phyloP scores from a whole-genome alignment of 2,797 vertebrate genomes.

The Molossus alvarezi region DNA sequence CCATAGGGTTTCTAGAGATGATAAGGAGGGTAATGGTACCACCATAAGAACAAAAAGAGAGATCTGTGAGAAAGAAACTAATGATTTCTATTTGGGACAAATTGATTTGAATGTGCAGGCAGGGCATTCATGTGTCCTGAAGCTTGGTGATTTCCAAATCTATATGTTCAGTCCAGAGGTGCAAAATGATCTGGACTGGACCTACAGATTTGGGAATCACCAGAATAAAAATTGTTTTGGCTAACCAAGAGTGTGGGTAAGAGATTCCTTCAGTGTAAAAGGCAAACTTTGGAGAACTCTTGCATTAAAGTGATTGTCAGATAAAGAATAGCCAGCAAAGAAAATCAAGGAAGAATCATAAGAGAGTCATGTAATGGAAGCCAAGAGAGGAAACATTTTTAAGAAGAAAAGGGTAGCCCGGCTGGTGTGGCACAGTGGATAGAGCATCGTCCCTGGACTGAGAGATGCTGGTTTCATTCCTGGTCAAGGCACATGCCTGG shows the following conservation, averaged over 20 bases:
- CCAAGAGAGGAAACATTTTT: constrained; percentile 22
- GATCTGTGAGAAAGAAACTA: background rate
- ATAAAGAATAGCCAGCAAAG: constrained; percentile 53
- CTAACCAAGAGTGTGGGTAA: background rate
- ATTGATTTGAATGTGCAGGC: background rate
- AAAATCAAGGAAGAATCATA: constrained; percentile 36
- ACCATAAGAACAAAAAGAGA: constrained; percentile 13
- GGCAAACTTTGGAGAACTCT: background rate
- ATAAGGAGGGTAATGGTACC: background rate
- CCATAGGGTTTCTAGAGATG: background rate
- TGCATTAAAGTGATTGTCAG: background rate
- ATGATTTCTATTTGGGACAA: background rate
- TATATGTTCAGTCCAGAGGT: background rate
- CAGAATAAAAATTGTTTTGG: constrained; percentile 2
- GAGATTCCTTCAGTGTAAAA: background rate
- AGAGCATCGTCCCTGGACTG: too few species aligned
- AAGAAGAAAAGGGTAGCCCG: background rate
- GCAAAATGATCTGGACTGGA: background rate
- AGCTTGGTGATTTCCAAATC: background rate
- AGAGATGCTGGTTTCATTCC: too few species aligned
- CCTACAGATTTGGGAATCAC: constrained; percentile 2
- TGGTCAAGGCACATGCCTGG: too few species aligned
- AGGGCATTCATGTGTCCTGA: background rate
- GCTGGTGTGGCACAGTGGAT: too few species aligned
- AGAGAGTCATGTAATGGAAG: background rate